phyloP scores from a whole-genome alignment of 1,140 invertebrate species.

The Orchestia grillus region DNA sequence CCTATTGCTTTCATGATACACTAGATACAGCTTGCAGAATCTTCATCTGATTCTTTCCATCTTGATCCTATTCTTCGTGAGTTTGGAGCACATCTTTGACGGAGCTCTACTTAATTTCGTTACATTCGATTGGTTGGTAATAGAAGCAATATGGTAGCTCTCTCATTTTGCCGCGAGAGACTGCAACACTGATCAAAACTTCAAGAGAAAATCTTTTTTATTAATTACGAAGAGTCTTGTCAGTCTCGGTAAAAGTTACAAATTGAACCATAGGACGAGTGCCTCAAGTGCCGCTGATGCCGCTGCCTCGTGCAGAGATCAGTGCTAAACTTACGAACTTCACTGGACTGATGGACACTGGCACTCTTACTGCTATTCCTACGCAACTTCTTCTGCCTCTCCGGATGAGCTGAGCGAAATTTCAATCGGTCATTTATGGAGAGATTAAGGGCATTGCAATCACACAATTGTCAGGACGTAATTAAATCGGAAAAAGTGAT shows the following conservation, averaged over 20 bases:
- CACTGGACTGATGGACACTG: not conserved
- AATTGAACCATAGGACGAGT: constrained; percentile 45
- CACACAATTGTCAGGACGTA: constrained; percentile 9
- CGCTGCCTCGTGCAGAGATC: not conserved
- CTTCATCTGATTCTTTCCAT: not conserved
- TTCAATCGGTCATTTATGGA: constrained; percentile 24
- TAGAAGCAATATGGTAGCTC: not conserved
- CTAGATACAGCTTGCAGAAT: too few relatives aligned
- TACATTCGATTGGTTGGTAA: not conserved
- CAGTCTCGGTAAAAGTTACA: constrained; percentile 47
- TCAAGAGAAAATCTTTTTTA: constrained; percentile 46
- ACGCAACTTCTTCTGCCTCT: not conserved
- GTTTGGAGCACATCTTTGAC: not conserved
- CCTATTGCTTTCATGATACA: too few relatives aligned
- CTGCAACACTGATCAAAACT: constrained; percentile 43
- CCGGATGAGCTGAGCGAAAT: not conserved
- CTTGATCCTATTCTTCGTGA: not conserved
- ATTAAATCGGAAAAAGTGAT: constrained; percentile 48
- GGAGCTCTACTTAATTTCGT: not conserved
- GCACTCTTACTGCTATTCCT: not conserved
- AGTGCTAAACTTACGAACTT: not conserved
- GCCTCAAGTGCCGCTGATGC: not conserved
- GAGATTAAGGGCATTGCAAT: constrained; percentile 38
- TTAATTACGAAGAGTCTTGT: constrained; percentile 48
- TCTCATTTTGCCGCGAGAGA: not conserved